Conservation (phyloP, 64 coral and sea anemone species). For the Montipora capricornis region DNA sequence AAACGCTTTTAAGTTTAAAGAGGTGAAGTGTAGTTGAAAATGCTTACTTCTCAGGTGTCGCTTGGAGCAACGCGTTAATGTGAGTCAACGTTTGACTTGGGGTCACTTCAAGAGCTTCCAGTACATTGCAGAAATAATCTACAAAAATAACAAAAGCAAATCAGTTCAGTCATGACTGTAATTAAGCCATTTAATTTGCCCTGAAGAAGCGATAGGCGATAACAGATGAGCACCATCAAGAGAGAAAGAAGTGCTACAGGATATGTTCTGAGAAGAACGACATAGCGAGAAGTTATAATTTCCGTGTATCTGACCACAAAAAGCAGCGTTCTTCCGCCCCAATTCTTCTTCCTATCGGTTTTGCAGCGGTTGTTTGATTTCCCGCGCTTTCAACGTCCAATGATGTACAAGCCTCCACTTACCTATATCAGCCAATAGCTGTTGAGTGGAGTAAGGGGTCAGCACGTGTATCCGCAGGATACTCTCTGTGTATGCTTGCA, state of each 20-base stretch:
- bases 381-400: neutral
- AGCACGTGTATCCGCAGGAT: conserved; percentile 90
- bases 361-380: neutral
- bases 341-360: too few relatives aligned
- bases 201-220: too few relatives aligned
- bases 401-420: neutral
- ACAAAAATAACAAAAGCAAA: neutral
- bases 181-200: too few relatives aligned
- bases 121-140: conserved; percentile 99
- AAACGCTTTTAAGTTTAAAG: too few relatives aligned
- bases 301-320: neutral
- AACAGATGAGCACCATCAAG: too few relatives aligned
- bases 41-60: conserved; percentile 74
- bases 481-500: conserved; percentile 92
- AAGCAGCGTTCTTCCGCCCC: neutral
- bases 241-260: too few relatives aligned
- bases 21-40: too few relatives aligned
- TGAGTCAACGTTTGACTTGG: conserved; percentile 79
- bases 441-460: conserved; percentile 85
- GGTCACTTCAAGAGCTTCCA: conserved; percentile 95
- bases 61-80: conserved; percentile 76
- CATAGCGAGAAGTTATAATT: neutral
- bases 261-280: too few relatives aligned
- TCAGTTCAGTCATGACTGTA: neutral
- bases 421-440: conserved; percentile 99